These are phyloP conservation scores for Percopsis transmontana DNA, from an alignment of 2,113 vertebrate genomes.

Conservation along the genomic window DNA sequence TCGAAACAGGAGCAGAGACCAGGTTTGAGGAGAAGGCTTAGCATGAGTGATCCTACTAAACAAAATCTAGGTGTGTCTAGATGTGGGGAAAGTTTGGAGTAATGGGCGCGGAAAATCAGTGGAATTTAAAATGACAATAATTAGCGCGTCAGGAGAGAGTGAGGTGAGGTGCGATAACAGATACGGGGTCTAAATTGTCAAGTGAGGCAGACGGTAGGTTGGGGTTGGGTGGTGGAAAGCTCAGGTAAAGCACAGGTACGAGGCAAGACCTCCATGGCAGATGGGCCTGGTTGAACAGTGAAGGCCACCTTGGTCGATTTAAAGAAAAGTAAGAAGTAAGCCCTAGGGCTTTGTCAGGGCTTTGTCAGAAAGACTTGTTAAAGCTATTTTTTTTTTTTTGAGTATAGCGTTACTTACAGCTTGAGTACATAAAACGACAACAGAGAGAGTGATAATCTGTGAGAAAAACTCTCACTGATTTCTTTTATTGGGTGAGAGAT, in stretches of 20 bases:
- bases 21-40: too few species aligned
- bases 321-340: constrained; percentile 37
- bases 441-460: constrained; percentile 65
- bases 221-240: background rate
- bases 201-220: constrained; percentile 7
- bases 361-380: constrained; percentile 53
- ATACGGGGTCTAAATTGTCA: constrained; percentile 3
- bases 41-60: background rate
- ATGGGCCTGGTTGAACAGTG: constrained; percentile 34
- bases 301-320: constrained; percentile 53
- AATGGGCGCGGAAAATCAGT: constrained; percentile 9
- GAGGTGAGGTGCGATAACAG: background rate
- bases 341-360: constrained; percentile 45
- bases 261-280: constrained; percentile 44
- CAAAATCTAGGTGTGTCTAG: background rate
- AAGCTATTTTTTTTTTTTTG: too few species aligned
- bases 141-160: background rate
- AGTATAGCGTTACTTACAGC: too few species aligned
- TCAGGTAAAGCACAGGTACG: constrained; percentile 14
- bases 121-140: constrained; percentile 3
- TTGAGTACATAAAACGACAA: constrained; percentile 38
- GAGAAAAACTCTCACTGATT: constrained; percentile 52
- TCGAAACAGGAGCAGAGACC: too few species aligned
- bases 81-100: background rate
- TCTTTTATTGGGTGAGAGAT: constrained; percentile 69